Conservation (phyloP, 2,113 vertebrate genomes). For the Syngnathus typhle region DNA sequence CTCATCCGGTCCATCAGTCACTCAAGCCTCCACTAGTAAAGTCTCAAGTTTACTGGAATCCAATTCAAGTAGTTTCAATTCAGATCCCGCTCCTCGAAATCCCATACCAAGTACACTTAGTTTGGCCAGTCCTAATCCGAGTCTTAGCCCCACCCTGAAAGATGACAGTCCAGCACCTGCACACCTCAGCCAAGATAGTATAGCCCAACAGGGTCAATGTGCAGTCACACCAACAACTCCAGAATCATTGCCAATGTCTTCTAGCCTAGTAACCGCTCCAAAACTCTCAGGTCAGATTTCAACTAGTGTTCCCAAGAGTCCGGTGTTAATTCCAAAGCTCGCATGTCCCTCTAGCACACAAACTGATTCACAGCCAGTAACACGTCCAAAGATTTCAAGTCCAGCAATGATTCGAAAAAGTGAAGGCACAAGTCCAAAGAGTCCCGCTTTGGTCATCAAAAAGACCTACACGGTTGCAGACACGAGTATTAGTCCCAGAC, state of each 20-base stretch:
- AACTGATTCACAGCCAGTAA: constrained; percentile 10
- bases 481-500: constrained; percentile 46
- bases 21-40: constrained; percentile 8
- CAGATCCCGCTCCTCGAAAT: constrained; percentile 6
- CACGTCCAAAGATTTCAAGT: constrained; percentile 26
- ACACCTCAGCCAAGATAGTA: constrained; percentile 10
- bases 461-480: constrained; percentile 34
- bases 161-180: constrained; percentile 23
- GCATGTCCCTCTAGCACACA: constrained; percentile 37
- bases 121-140: constrained; percentile 19
- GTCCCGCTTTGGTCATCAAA: constrained; percentile 33
- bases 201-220: constrained; percentile 8
- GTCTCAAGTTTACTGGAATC: constrained; percentile 12
- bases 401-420: constrained; percentile 26
- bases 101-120: constrained; percentile 29
- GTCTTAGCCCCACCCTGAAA: constrained; percentile 32
- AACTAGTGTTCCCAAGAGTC: constrained; percentile 40
- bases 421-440: constrained; percentile 29
- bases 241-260: constrained; percentile 12
- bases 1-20: constrained; percentile 1
- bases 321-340: constrained; percentile 36
- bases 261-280: constrained; percentile 28
- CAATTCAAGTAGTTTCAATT: constrained; percentile 22
- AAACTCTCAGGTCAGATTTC: constrained; percentile 42
- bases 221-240: not conserved